phyloP scores from a whole-genome alignment of 2,113 vertebrate species.

The Pandion haliaetus region DNA sequence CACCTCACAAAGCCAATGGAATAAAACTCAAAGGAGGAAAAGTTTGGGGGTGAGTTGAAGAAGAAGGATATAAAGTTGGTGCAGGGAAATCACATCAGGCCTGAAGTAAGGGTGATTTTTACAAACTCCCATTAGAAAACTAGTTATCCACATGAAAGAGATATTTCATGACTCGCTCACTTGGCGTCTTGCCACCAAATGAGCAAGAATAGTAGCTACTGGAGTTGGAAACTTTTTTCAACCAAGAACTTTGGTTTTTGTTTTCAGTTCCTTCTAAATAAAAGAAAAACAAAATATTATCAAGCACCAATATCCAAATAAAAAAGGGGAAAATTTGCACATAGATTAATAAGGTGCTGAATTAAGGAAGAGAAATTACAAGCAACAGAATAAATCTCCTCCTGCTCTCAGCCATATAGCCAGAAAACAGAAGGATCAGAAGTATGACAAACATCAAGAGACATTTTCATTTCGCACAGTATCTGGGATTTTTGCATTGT shows the following conservation, averaged over 20 bases:
- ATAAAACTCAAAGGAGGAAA: background rate
- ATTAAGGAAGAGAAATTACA: background rate
- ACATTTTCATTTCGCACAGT: background rate
- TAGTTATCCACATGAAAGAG: background rate
- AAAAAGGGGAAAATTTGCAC: background rate
- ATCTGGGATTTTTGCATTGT: background rate
- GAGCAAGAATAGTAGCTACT: background rate
- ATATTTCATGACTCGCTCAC: background rate
- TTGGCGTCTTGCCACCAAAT: background rate
- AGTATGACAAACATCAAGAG: background rate
- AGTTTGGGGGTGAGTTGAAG: background rate
- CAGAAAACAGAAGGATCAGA: background rate
- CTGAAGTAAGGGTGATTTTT: background rate
- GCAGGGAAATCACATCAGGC: background rate
- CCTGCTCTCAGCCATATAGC: background rate
- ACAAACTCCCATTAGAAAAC: background rate
- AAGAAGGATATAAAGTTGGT: background rate
- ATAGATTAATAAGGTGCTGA: background rate
- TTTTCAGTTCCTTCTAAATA: background rate
- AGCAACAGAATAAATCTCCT: background rate
- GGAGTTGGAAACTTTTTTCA: background rate
- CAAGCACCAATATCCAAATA: background rate
- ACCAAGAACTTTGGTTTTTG: background rate
- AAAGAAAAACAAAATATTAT: background rate
- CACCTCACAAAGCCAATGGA: background rate